phyloP scores from a whole-genome alignment of 2,797 vertebrate genomes.

The Pachyuromys duprasi region DNA sequence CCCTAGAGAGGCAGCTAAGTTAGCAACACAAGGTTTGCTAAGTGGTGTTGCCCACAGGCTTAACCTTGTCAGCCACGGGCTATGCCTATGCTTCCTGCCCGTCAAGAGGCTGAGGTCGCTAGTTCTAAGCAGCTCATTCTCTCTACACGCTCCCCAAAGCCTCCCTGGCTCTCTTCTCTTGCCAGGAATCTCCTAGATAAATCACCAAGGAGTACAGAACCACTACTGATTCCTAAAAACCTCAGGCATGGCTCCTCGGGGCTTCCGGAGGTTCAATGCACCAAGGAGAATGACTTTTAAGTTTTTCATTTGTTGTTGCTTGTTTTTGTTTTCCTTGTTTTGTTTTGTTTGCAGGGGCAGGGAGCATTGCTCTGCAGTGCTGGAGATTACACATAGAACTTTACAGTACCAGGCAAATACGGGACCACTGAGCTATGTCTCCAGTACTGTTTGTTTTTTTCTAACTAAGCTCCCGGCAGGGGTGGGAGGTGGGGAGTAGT shows the following conservation, averaged over 20 bases:
- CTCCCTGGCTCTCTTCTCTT: neutral
- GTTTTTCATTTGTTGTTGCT: too few species aligned
- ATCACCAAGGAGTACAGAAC: neutral
- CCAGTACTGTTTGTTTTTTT: neutral
- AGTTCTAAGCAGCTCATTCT: neutral
- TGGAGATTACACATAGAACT: neutral
- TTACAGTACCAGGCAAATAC: neutral
- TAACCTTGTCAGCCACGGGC: neutral
- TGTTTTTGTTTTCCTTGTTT: neutral
- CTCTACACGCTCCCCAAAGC: neutral
- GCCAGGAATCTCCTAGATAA: neutral
- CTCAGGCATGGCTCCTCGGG: neutral
- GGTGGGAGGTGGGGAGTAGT: too few species aligned
- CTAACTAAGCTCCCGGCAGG: neutral
- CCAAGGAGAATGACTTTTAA: neutral
- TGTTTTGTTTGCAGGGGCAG: neutral
- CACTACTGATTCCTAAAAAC: neutral
- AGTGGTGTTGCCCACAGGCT: slow-evolving; percentile 7
- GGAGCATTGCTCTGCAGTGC: neutral
- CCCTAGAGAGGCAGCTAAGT: slow-evolving; percentile 14
- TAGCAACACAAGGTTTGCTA: slow-evolving; percentile 36
- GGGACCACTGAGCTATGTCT: neutral
- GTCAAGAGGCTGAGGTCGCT: neutral
- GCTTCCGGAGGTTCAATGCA: neutral
- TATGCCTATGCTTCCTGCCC: neutral